Base-by-base conservation (phyloP, 2,888 invertebrate species). In the Aromia moschata region DNA sequence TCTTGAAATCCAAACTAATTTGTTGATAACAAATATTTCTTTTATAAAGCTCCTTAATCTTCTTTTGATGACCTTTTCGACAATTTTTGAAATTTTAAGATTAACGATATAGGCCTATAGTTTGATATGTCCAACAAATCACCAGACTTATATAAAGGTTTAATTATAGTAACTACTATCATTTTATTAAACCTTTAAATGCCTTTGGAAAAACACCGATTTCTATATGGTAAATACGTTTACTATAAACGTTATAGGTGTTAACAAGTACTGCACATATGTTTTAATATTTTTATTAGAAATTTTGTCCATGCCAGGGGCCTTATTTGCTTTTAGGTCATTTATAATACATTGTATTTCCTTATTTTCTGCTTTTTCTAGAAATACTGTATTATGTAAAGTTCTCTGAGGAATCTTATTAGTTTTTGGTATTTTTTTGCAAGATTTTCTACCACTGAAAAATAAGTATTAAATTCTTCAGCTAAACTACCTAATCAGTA, bases 1-100 rank as follows among this genome's bases (percentile, higher is more conserved):
- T 40, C 45, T 11, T 36, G 16, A 44, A 58, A 58, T 30, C 57
- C 57, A 55, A 56, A 57, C 33, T 57, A 53, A 37, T 44, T 57
- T 43, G 7, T 16, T 9, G 52, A 43, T 15, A 55, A 54, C 11
- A 54, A 17, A 17, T 33, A 43, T 10, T 25, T 18, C 46, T 46
- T 58, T 33, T 18, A 56, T 36, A 16, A 56, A 58, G 12, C 44
- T 47, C n/a, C 20, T 43, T 5, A 57, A 18, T 16, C 59, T 47
- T 38, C 11, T 40, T 30, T 56, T 46, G 15, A 38, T 15, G 31
- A n/a, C n/a, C n/a, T n/a, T n/a, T n/a, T n/a, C n/a, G n/a, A n/a
- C n/a, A n/a, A n/a, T n/a, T n/a, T n/a, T n/a, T n/a, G n/a, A n/a
- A n/a, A n/a, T n/a, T n/a, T n/a, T n/a, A n/a, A n/a, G n/a, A n/a